Evolutionary conservation across 2,888 invertebrate genomes (phyloP).

Genomic region (Notodonta dromedarius): DNA sequence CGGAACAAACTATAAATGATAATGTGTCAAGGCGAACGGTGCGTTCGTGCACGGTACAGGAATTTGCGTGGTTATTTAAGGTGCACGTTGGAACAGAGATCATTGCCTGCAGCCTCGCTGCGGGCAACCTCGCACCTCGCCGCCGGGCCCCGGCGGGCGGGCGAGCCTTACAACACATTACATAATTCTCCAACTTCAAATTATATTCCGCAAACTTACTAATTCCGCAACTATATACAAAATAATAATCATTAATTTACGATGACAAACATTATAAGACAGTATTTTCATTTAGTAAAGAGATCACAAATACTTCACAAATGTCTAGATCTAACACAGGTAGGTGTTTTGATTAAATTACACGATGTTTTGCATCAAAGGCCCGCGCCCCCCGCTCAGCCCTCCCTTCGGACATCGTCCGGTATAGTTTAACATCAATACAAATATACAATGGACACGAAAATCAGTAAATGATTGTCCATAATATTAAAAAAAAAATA

Average conservation of each 20-base stretch:
- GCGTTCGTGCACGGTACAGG: slow-evolving; percentile 10
- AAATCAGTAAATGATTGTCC: slow-evolving; percentile 19
- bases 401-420: slow-evolving; percentile 22
- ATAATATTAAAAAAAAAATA: slow-evolving; percentile 15
- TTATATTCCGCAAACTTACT: too few relatives aligned
- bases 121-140: slow-evolving; percentile 43
- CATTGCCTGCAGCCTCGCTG: slow-evolving; percentile 52
- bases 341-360: background rate
- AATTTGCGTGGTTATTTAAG: slow-evolving; percentile 16
- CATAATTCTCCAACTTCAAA: too few relatives aligned
- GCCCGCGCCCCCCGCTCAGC: background rate
- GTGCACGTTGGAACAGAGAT: slow-evolving; percentile 58
- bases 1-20: slow-evolving; percentile 25
- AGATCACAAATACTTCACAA: slow-evolving; percentile 3
- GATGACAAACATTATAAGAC: background rate
- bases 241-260: too few relatives aligned
- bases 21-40: slow-evolving; percentile 5
- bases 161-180: too few relatives aligned
- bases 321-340: too few relatives aligned
- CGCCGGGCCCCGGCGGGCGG: slow-evolving; percentile 1
- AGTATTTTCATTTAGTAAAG: slow-evolving; percentile 13
- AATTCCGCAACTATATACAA: too few relatives aligned
- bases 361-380: background rate
- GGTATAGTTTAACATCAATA: slow-evolving; percentile 17
- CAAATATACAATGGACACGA: slow-evolving; percentile 23